phyloP scores from a whole-genome alignment of 2,113 vertebrate genomes.

The Helogale parvula region DNA sequence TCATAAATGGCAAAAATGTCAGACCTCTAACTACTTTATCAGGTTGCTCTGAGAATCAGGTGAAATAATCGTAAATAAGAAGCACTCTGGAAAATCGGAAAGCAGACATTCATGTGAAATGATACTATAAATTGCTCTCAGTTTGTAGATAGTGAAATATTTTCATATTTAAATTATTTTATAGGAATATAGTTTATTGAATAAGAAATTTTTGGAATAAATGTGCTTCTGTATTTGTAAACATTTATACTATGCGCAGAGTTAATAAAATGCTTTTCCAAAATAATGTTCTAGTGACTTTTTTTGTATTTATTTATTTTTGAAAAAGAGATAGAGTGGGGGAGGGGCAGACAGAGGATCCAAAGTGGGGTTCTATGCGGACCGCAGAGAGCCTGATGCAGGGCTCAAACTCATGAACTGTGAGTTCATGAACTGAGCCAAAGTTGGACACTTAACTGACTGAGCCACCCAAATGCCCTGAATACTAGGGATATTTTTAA shows the following conservation, averaged over 20 bases:
- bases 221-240: not conserved
- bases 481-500: not conserved
- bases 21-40: not conserved
- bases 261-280: constrained; percentile 35
- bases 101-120: not conserved
- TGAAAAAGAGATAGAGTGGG: too few relatives aligned
- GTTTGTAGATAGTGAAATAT: not conserved
- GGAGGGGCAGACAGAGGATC: too few relatives aligned
- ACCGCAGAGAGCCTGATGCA: too few relatives aligned
- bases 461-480: too few relatives aligned
- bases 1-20: not conserved
- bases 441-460: too few relatives aligned
- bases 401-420: too few relatives aligned
- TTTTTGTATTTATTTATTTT: not conserved
- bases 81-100: not conserved
- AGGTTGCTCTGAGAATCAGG: not conserved
- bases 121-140: not conserved
- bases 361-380: too few relatives aligned
- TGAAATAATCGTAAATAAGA: not conserved
- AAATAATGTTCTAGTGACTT: not conserved
- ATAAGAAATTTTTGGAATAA: constrained; percentile 15
- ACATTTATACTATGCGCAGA: not conserved
- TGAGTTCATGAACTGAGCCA: too few relatives aligned
- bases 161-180: not conserved
- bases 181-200: not conserved